Evolutionary conservation across 2,797 vertebrate species (phyloP).

Genomic region (Heterohyrax brucei): DNA sequence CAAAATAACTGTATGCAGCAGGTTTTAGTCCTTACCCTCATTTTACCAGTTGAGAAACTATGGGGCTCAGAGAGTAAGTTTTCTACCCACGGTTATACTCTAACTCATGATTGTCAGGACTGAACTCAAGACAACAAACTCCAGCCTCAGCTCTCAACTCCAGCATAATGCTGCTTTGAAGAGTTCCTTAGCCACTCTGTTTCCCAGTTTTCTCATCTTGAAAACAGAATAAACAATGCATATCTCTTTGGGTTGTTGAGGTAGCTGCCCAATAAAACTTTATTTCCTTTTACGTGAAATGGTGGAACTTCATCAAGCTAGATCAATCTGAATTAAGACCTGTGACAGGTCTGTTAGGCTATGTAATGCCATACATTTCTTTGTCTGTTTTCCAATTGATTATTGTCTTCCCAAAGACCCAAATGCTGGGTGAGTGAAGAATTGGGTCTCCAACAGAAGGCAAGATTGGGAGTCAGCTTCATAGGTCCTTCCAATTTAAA

Average conservation of each 20-base stretch:
- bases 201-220: slow-evolving; percentile 38
- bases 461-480: slow-evolving; percentile 22
- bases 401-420: neutral
- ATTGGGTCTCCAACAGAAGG: neutral
- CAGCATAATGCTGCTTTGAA: neutral
- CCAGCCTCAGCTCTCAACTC: neutral
- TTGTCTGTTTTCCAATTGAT: neutral
- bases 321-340: neutral
- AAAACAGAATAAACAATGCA: slow-evolving; percentile 29
- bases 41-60: neutral
- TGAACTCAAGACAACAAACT: neutral
- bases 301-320: neutral
- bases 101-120: neutral
- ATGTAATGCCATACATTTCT: slow-evolving; percentile 6
- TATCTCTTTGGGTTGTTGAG: neutral
- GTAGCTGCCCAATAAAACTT: neutral
- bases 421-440: neutral
- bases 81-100: neutral
- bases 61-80: neutral
- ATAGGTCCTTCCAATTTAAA: slow-evolving; percentile 34
- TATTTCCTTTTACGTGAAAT: slow-evolving; percentile 25
- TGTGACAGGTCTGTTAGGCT: neutral
- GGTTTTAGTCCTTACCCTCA: neutral
- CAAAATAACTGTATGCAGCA: neutral
- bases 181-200: neutral